phyloP scores from a whole-genome alignment of 2,113 vertebrate genomes.

The Daboia siamensis region DNA sequence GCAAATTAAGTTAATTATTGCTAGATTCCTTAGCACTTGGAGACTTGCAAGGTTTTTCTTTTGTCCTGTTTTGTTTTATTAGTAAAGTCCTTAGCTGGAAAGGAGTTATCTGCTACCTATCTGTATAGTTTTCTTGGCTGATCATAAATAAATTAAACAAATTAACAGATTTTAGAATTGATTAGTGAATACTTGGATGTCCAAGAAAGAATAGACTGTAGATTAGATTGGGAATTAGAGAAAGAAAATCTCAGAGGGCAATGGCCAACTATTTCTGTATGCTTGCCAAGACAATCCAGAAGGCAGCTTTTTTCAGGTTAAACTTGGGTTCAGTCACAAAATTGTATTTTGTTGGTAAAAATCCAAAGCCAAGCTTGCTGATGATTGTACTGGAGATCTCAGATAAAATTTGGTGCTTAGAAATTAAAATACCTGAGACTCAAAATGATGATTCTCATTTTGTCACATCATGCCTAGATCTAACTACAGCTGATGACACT shows the following conservation, averaged over 20 bases:
- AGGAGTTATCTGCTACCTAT: background rate
- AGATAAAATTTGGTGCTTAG: background rate
- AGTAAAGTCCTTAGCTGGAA: background rate
- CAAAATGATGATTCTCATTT: slow-evolving; percentile 28
- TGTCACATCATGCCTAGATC: slow-evolving; percentile 67
- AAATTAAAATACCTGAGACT: slow-evolving; percentile 15
- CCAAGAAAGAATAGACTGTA: background rate
- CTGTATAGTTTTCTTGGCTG: background rate
- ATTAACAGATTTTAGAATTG: background rate
- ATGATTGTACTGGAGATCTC: background rate
- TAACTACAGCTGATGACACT: slow-evolving; percentile 54
- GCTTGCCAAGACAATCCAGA: background rate
- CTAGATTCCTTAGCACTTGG: background rate
- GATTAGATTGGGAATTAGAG: background rate
- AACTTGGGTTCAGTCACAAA: background rate
- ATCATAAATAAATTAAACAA: background rate
- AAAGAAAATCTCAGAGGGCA: background rate
- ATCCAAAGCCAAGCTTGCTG: background rate
- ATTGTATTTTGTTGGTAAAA: too few species aligned
- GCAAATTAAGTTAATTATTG: background rate
- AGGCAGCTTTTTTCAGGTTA: background rate
- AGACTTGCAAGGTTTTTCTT: background rate
- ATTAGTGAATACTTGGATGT: background rate
- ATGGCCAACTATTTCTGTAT: background rate
- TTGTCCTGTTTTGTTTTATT: background rate